Evolutionary conservation across 35 echinoderm and acorn worm species (phyloP).

Genomic region (Lytechinus pictus): DNA sequence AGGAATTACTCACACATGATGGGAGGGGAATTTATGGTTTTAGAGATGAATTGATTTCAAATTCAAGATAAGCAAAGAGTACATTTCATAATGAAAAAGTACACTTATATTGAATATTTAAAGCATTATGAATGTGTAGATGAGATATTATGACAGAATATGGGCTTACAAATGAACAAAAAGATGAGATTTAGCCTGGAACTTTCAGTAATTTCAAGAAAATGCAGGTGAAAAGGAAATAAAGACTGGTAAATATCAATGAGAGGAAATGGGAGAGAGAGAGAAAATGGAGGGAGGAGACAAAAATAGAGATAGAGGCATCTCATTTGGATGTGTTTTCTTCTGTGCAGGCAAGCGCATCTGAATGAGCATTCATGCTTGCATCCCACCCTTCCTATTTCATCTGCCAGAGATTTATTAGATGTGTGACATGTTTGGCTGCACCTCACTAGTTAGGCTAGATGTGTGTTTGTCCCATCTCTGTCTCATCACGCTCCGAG

Average conservation of each 20-base stretch:
- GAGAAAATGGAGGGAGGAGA: neutral
- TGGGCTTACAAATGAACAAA: no score
- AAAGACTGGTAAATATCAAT: neutral
- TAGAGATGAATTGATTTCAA: no score
- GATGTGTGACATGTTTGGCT: neutral
- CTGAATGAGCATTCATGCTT: neutral
- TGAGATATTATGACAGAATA: no score
- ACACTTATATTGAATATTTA: no score
- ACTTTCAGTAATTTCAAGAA: neutral
- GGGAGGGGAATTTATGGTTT: no score
- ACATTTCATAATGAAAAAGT: no score
- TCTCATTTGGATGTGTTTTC: neutral
- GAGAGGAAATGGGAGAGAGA: neutral
- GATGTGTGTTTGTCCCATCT: neutral
- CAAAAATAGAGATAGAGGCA: neutral
- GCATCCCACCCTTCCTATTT: neutral
- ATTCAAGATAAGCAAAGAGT: no score
- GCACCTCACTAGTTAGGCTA: neutral
- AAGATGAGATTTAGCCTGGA: no score
- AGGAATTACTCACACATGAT: no score
- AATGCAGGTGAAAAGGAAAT: neutral
- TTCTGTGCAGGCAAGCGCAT: neutral
- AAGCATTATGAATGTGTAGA: no score
- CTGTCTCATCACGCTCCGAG: neutral
- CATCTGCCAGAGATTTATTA: neutral